Conservation (phyloP, 2,113 vertebrate species). For the Erinaceus europaeus region DNA sequence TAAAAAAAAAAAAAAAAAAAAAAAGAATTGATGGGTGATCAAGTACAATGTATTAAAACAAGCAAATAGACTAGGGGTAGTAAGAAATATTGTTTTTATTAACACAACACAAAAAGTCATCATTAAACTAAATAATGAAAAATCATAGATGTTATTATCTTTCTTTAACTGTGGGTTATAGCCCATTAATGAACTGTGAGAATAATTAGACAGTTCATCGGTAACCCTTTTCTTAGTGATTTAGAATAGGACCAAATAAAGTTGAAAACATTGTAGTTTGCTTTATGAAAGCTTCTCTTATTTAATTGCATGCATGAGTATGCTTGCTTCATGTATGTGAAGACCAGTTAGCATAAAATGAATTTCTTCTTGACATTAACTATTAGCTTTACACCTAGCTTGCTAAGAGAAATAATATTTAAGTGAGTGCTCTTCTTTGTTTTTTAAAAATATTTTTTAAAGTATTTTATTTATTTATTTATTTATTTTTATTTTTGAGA, state of each 20-base stretch:
- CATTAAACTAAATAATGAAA: conserved; percentile 15
- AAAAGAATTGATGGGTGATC: not conserved
- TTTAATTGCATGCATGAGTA: not conserved
- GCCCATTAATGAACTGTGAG: not conserved
- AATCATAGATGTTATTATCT: not conserved
- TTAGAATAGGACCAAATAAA: not conserved
- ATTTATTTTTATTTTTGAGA: no score
- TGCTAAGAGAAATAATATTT: not conserved
- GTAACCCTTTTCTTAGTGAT: not conserved
- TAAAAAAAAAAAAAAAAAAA: no score
- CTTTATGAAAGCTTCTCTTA: not conserved
- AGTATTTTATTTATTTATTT: no score
- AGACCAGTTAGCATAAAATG: not conserved
- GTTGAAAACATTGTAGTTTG: not conserved
- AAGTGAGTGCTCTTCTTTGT: no score
- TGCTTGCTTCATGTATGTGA: not conserved
- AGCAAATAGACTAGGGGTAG: not conserved
- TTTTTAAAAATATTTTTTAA: no score
- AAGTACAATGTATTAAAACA: not conserved
- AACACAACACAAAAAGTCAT: not conserved
- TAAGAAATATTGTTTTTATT: not conserved
- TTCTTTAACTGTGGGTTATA: not conserved
- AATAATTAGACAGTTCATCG: not conserved
- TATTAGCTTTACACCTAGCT: no score
- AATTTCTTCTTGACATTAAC: not conserved